Evolutionary conservation across 2,797 vertebrate species (phyloP).

Genomic region (Enteromius mattozi): DNA sequence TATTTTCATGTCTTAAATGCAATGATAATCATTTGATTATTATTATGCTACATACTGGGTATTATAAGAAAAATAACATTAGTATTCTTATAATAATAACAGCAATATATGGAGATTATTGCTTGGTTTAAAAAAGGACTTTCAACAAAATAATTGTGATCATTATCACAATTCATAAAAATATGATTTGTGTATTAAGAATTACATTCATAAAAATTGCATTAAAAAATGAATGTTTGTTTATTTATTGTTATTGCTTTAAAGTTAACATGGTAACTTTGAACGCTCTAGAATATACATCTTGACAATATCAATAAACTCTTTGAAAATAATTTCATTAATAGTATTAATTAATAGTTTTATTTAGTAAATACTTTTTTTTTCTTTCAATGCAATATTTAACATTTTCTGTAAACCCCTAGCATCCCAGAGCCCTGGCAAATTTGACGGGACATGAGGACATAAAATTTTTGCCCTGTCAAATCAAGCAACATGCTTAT

Average conservation of each 20-base stretch:
- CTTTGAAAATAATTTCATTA: neutral
- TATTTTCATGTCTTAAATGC: neutral
- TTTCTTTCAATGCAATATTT: neutral
- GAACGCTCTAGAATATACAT: neutral
- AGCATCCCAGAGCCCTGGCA: neutral
- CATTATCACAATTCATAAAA: neutral
- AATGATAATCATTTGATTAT: neutral
- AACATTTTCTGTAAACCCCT: neutral
- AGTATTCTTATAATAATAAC: neutral
- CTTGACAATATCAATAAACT: neutral
- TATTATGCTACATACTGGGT: neutral
- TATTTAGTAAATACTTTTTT: too few relatives aligned
- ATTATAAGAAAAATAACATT: neutral
- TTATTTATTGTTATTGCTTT: neutral
- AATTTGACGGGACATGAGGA: neutral
- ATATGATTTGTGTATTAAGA: neutral
- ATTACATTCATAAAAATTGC: neutral
- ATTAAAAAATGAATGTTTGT: too few relatives aligned
- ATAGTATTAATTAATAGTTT: neutral
- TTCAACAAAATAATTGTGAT: neutral
- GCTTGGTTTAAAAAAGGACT: neutral
- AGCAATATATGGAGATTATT: neutral
- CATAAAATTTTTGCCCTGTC: neutral
- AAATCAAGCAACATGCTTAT: neutral
- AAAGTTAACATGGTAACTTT: neutral